Percentiles rank a stretch among this genome's conserved stretches.
Conservation (phyloP, 1,140 invertebrate species). For the Drosophila novamexicana region DNA sequence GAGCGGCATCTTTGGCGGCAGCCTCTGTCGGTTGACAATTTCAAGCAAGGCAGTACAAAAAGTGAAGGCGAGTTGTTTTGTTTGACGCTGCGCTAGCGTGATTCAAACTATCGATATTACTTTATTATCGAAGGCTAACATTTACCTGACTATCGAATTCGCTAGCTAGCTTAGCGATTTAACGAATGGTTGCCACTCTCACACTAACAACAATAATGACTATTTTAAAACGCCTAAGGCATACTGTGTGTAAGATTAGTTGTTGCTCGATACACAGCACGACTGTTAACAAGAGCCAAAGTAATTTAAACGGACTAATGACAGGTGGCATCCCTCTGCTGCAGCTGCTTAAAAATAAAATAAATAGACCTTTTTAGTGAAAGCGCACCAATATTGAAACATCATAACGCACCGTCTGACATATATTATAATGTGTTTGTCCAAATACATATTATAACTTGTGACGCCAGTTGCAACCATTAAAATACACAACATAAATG, state of each 20-base stretch:
- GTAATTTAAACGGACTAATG: too few relatives aligned
- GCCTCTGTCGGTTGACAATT: neutral
- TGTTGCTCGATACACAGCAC: too few relatives aligned
- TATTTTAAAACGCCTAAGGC: too few relatives aligned
- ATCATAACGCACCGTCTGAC: too few relatives aligned
- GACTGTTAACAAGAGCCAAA: too few relatives aligned
- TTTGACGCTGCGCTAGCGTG: conserved; percentile 2
- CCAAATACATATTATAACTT: neutral
- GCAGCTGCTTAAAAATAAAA: too few relatives aligned
- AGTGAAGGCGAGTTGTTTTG: conserved; percentile 7
- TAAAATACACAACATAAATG: neutral
- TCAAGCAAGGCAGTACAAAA: conserved; percentile 3
- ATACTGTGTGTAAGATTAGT: too few relatives aligned
- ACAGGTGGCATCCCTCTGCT: too few relatives aligned
- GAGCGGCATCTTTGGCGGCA: conserved; percentile 48
- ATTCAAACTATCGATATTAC: neutral
- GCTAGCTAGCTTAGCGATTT: neutral
- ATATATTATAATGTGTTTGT: too few relatives aligned
- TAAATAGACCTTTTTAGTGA: too few relatives aligned
- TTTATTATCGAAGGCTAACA: neutral
- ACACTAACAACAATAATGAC: too few relatives aligned
- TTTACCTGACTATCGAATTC: neutral
- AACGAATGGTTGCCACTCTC: neutral
- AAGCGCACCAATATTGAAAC: too few relatives aligned
- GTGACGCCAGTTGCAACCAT: neutral